Conservation (phyloP, 2,797 vertebrate species). For the Pampus argenteus region DNA sequence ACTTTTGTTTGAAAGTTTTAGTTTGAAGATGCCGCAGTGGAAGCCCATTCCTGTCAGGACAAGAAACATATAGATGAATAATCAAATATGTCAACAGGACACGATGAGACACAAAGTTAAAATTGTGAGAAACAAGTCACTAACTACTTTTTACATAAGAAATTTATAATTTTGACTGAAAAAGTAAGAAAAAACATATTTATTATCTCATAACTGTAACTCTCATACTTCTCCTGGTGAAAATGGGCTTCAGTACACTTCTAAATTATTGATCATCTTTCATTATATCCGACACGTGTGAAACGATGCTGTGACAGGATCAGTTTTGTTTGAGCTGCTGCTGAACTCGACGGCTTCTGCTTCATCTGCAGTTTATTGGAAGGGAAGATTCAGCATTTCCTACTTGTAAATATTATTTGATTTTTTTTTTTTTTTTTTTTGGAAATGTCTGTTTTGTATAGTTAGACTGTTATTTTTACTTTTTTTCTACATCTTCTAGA, state of each 20-base stretch:
- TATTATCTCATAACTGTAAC: neutral
- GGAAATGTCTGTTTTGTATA: conserved; percentile 72
- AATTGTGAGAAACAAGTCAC: too few relatives aligned
- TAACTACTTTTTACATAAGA: too few relatives aligned
- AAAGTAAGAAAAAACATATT: neutral
- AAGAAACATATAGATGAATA: neutral
- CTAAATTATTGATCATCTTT: conserved; percentile 1
- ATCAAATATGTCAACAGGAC: neutral
- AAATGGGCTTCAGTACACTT: neutral
- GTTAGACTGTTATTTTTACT: conserved; percentile 64
- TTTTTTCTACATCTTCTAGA: conserved; percentile 76
- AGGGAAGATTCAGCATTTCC: conserved; percentile 58
- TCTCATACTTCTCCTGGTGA: neutral
- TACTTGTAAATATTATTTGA: conserved; percentile 64
- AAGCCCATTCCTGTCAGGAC: neutral
- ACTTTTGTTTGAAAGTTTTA: neutral
- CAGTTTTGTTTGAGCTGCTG: conserved; percentile 20
- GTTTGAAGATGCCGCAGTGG: neutral
- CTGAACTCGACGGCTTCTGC: neutral
- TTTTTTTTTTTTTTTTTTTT: conserved; percentile 46
- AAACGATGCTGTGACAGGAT: neutral
- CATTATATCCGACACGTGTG: neutral
- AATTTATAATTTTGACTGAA: neutral
- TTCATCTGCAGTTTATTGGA: conserved; percentile 24
- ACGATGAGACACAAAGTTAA: too few relatives aligned